phyloP scores from a whole-genome alignment of 2,888 invertebrate genomes.

The Spodoptera picta region DNA sequence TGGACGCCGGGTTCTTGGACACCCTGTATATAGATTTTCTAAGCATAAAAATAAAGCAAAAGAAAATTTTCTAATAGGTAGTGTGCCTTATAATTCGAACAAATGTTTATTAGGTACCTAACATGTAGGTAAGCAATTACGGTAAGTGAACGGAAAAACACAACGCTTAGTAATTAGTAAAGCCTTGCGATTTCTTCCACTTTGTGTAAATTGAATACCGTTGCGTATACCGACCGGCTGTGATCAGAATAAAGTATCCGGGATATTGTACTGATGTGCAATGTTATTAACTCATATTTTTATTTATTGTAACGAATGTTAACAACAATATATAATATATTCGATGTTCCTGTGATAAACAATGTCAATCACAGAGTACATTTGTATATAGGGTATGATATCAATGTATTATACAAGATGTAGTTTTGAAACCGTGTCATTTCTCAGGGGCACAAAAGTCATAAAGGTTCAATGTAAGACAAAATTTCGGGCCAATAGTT shows the following conservation, averaged over 20 bases:
- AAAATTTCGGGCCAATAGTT: too few species aligned
- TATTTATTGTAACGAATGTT: not conserved
- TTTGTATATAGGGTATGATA: too few species aligned
- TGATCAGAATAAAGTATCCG: slow-evolving; percentile 35
- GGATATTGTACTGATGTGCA: slow-evolving; percentile 1
- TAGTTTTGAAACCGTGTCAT: too few species aligned
- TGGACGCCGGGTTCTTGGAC: too few species aligned
- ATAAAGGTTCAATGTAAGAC: too few species aligned
- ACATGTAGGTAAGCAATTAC: slow-evolving; percentile 30
- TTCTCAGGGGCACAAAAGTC: too few species aligned
- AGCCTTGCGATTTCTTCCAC: slow-evolving; percentile 31
- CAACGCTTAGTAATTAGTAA: slow-evolving; percentile 34
- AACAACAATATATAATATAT: too few species aligned
- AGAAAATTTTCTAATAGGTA: not conserved
- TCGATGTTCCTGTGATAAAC: too few species aligned
- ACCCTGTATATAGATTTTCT: too few species aligned
- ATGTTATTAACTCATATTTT: slow-evolving; percentile 22
- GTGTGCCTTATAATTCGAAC: slow-evolving; percentile 19
- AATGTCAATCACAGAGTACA: too few species aligned
- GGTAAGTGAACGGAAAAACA: slow-evolving; percentile 36
- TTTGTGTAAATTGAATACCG: slow-evolving; percentile 37
- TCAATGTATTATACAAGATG: too few species aligned
- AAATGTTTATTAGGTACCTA: slow-evolving; percentile 24
- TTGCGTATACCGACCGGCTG: slow-evolving; percentile 17
- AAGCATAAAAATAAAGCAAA: not conserved